phyloP scores from a whole-genome alignment of 2,888 invertebrate genomes.

The Malthinus flaveolus region DNA sequence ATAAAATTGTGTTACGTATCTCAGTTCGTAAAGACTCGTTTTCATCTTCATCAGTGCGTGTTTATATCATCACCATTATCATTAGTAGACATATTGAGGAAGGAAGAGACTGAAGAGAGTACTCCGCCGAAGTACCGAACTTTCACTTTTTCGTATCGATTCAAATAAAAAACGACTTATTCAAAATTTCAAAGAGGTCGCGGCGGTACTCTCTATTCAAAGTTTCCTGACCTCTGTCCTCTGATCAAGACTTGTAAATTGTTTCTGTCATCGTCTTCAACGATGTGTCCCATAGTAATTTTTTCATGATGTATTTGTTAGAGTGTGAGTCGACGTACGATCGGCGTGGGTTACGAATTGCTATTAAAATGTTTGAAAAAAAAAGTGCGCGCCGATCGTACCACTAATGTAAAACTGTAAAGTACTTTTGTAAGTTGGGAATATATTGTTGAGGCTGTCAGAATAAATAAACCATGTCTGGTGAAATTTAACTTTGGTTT shows the following conservation, averaged over 20 bases:
- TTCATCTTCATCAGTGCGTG: slow-evolving; percentile 35
- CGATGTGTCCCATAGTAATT: slow-evolving; percentile 11
- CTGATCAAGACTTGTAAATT: slow-evolving; percentile 47
- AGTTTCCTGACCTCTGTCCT: slow-evolving; percentile 46
- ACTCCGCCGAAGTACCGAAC: slow-evolving; percentile 32
- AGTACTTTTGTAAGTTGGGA: slow-evolving; percentile 66
- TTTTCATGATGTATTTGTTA: slow-evolving; percentile 12
- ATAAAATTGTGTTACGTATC: slow-evolving; percentile 55
- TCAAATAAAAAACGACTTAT: neutral
- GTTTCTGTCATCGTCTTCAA: slow-evolving; percentile 41
- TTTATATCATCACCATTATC: slow-evolving; percentile 35
- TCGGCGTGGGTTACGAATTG: slow-evolving; percentile 9
- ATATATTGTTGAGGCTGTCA: slow-evolving; percentile 70
- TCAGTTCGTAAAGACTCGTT: slow-evolving; percentile 54
- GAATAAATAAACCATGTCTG: slow-evolving; percentile 65
- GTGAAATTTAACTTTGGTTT: slow-evolving; percentile 53
- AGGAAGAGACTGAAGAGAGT: slow-evolving; percentile 56
- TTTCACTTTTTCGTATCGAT: neutral
- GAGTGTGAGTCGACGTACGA: slow-evolving; percentile 13
- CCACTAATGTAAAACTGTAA: slow-evolving; percentile 12
- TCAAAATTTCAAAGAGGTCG: slow-evolving; percentile 25
- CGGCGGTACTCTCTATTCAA: slow-evolving; percentile 45
- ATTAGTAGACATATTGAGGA: slow-evolving; percentile 44
- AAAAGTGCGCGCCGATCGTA: slow-evolving; percentile 16
- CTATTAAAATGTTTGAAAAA: neutral